Evolutionary conservation across 2,113 vertebrate species (phyloP), one percentile per base, ranked within the genome.

Genomic region (Microcebus griseorufus): DNA sequence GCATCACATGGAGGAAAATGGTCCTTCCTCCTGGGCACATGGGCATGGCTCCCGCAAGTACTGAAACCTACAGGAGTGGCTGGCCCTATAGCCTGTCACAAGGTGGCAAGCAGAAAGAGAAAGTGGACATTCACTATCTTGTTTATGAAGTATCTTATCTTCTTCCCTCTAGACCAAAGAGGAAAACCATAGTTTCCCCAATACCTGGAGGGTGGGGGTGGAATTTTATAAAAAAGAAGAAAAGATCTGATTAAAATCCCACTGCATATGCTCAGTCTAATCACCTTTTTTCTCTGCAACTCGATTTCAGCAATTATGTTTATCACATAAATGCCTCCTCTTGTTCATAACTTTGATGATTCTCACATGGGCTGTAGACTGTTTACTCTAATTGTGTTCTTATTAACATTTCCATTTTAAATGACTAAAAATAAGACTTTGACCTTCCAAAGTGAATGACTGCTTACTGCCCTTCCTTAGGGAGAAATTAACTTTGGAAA

Each of bases 331-430:
- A 93, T 87, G 88, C 32, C 94, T 95, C 83, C 88, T 94, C 97
- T 93, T 96, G 84, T 95, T 97, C 95, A 92, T 96, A 97, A 95
- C 94, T 95, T 95, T 95, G 96, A 97, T 97, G 94, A 95, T 98
- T 88, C 96, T 98, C 98, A 92, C 97, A 73, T 95, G 94, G 92
- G 95, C 92, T 90, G 9, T 95, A 96, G 86, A 97, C 60, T 96
- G 83, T 98, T 97, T 96, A 92, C 92, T 88, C 90, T 97, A 97
- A 98, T 97, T 96, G 90, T 96, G 34, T 93, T 97, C 97, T 97
- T 98, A 95, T 98, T 97, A 97, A 94, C 89, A 94, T 94, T 96
- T 53, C 80, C 80, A 79, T 96, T 97, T 97, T 92, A 95, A 97
- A 92, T 92, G 79, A 42, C 93, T 96, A 85, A 95, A 93, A 97